Evolutionary conservation across 2,113 vertebrate genomes (phyloP).

Genomic region (Panthera uncia): DNA sequence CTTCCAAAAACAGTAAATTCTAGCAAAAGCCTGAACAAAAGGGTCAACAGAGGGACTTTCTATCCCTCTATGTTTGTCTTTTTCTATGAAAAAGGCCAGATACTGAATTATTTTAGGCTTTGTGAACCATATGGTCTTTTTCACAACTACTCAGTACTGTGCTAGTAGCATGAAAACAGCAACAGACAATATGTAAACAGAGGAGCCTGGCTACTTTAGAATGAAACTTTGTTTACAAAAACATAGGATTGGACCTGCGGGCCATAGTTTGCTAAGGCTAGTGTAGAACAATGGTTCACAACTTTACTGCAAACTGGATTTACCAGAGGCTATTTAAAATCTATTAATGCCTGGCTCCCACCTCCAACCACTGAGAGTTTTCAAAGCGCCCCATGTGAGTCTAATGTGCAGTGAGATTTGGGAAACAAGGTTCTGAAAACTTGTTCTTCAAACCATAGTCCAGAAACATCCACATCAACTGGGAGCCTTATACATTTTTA

Average conservation of each 20-base stretch:
- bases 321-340: not conserved
- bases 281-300: not conserved
- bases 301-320: not conserved
- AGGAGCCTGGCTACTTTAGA: not conserved
- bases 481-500: not conserved
- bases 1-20: not conserved
- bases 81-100: conserved; percentile 10
- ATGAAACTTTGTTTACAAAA: not conserved
- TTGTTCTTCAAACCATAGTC: not conserved
- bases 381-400: not conserved
- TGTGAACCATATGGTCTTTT: conserved; percentile 7
- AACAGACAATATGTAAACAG: not conserved
- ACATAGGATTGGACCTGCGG: not conserved
- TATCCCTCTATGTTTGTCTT: not conserved
- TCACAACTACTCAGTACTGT: not conserved
- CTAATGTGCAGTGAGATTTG: not conserved
- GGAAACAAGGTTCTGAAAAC: not conserved
- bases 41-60: not conserved
- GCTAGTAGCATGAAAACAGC: not conserved
- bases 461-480: not conserved
- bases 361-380: not conserved
- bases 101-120: conserved; percentile 23
- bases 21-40: not conserved
- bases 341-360: not conserved
- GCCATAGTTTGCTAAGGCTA: not conserved